Evolutionary conservation across 2,797 vertebrate genomes (phyloP).

Genomic region (Gymnoscopelus microlampas): DNA sequence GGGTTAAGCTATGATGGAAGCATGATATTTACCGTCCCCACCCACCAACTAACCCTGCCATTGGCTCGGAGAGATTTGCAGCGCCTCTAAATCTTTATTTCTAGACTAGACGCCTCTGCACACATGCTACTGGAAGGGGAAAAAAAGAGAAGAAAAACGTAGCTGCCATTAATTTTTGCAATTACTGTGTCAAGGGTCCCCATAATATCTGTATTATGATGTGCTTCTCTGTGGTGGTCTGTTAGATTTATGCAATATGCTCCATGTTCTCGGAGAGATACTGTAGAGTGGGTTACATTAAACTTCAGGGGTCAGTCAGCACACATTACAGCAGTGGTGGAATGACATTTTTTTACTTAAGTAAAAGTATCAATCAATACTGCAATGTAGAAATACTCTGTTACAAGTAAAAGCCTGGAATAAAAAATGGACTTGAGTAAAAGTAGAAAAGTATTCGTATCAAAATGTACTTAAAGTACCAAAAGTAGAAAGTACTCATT

Average conservation of each 20-base stretch:
- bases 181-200: slow-evolving; percentile 12
- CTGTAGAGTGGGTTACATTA: background rate
- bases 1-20: slow-evolving; percentile 21
- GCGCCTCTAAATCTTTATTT: slow-evolving; percentile 28
- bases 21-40: slow-evolving; percentile 24
- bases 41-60: slow-evolving; percentile 7
- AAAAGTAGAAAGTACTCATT: too few relatives aligned
- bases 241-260: background rate
- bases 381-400: too few relatives aligned
- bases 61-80: slow-evolving; percentile 14
- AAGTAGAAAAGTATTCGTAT: too few relatives aligned
- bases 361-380: too few relatives aligned
- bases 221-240: background rate
- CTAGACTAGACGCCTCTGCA: slow-evolving; percentile 7
- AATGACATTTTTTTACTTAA: too few relatives aligned
- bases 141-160: background rate
- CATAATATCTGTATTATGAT: background rate
- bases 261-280: background rate
- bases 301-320: too few relatives aligned
- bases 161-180: slow-evolving; percentile 20
- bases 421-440: too few relatives aligned
- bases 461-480: too few relatives aligned
- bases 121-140: slow-evolving; percentile 6
- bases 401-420: too few relatives aligned
- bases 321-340: too few relatives aligned